phyloP scores from a whole-genome alignment of 2,113 vertebrate genomes.

The Oryzias melastigma region DNA sequence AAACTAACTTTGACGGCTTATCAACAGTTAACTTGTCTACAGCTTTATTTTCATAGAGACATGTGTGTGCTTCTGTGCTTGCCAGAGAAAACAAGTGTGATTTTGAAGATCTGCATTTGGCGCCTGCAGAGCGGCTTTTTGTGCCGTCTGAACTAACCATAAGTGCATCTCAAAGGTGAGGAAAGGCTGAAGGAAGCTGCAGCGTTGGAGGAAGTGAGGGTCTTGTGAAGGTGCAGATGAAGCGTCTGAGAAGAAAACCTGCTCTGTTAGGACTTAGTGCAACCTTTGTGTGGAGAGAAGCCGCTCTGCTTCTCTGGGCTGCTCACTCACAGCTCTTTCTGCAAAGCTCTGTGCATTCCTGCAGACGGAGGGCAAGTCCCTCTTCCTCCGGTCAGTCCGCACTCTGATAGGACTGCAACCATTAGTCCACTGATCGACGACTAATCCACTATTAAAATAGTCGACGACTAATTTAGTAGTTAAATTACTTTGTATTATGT shows the following conservation, averaged over 20 bases:
- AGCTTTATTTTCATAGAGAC: not conserved
- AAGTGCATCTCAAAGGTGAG: constrained; percentile 10
- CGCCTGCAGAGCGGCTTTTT: constrained; percentile 31
- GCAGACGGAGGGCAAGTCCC: constrained; percentile 46
- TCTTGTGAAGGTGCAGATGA: constrained; percentile 39
- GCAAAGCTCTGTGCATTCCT: constrained; percentile 52
- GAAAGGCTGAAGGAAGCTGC: constrained; percentile 23
- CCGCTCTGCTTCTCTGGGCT: constrained; percentile 45
- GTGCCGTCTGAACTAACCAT: constrained; percentile 36
- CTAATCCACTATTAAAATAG: too few relatives aligned
- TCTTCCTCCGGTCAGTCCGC: too few relatives aligned
- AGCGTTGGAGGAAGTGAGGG: constrained; percentile 5
- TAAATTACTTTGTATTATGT: too few relatives aligned
- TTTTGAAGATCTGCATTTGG: constrained; percentile 20
- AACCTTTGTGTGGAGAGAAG: constrained; percentile 26
- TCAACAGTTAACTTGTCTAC: not conserved
- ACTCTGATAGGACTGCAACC: not conserved
- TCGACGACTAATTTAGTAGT: too few relatives aligned
- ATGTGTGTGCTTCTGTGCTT: constrained; percentile 4
- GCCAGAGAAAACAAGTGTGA: constrained; percentile 54
- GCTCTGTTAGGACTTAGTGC: constrained; percentile 54
- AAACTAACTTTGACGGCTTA: not conserved
- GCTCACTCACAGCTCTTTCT: constrained; percentile 39
- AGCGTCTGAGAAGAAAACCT: constrained; percentile 65
- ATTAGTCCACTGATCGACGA: too few relatives aligned